These are phyloP conservation scores for Taphrorychus bicolor DNA, from an alignment of 2,888 invertebrate species.

Conservation along the genomic window DNA sequence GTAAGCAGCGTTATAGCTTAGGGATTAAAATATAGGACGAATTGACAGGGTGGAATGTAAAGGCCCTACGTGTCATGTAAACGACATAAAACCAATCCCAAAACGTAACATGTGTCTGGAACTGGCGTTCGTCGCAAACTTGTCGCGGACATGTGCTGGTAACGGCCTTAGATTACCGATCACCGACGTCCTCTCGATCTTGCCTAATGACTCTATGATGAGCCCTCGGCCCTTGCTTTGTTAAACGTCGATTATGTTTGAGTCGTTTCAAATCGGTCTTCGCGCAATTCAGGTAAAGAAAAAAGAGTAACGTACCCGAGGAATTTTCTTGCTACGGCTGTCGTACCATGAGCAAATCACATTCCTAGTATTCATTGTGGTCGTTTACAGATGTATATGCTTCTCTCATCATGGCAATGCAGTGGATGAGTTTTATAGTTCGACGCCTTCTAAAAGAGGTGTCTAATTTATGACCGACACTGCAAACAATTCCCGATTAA, in stretches of 20 bases:
- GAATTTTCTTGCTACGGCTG: neutral
- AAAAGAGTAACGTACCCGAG: neutral
- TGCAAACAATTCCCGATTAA: slow-evolving; percentile 22
- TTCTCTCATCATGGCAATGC: neutral
- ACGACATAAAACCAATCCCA: slow-evolving; percentile 59
- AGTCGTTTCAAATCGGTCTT: neutral
- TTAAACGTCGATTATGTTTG: neutral
- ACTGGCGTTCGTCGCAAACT: slow-evolving; percentile 62
- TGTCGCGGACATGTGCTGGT: slow-evolving; percentile 61
- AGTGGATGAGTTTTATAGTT: neutral
- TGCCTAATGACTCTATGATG: slow-evolving; percentile 59
- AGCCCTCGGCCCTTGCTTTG: slow-evolving; percentile 42
- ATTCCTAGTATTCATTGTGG: neutral
- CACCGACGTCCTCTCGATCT: slow-evolving; percentile 55
- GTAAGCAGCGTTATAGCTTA: neutral
- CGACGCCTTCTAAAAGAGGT: neutral
- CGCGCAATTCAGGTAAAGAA: neutral
- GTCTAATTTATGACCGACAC: slow-evolving; percentile 12
- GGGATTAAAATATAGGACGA: neutral
- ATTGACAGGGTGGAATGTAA: slow-evolving; percentile 7
- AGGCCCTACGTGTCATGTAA: slow-evolving; percentile 55
- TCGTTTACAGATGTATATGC: neutral
- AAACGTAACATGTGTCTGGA: slow-evolving; percentile 62
- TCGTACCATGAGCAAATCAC: neutral
- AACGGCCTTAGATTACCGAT: slow-evolving; percentile 60